These are phyloP conservation scores for Cheilosia urbana DNA, from an alignment of 2,888 invertebrate genomes.

Conservation along the genomic window DNA sequence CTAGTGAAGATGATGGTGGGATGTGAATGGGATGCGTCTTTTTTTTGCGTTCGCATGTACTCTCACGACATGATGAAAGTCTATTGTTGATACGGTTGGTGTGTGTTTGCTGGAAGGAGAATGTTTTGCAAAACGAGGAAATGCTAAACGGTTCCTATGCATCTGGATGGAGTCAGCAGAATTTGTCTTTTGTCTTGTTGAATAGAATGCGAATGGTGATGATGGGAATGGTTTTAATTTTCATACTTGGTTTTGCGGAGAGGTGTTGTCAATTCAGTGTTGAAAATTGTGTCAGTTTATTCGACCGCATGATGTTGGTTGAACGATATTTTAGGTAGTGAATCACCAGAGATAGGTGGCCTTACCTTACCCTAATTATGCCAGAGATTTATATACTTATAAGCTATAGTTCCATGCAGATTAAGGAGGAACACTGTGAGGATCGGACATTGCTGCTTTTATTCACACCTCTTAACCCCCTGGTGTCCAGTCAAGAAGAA, in stretches of 20 bases:
- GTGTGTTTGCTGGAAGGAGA: constrained; percentile 12
- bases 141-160: constrained; percentile 38
- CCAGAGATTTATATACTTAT: no score
- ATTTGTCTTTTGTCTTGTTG: constrained; percentile 10
- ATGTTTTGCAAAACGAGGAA: constrained; percentile 37
- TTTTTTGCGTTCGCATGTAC: not conserved
- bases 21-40: constrained; percentile 37
- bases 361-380: no score
- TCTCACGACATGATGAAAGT: constrained; percentile 18
- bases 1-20: constrained; percentile 34
- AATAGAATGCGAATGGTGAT: not conserved
- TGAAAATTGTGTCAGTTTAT: constrained; percentile 5
- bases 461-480: no score
- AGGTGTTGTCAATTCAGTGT: not conserved
- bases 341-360: no score
- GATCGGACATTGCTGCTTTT: no score
- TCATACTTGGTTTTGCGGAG: not conserved
- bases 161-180: constrained; percentile 6
- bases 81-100: constrained; percentile 29
- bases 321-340: no score
- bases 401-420: no score
- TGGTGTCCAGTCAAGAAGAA: no score
- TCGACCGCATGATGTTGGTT: no score
- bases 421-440: no score
- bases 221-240: not conserved